These are phyloP conservation scores for Sebastes diaconus DNA, from an alignment of 2,797 vertebrate genomes.

Conservation along the genomic window DNA sequence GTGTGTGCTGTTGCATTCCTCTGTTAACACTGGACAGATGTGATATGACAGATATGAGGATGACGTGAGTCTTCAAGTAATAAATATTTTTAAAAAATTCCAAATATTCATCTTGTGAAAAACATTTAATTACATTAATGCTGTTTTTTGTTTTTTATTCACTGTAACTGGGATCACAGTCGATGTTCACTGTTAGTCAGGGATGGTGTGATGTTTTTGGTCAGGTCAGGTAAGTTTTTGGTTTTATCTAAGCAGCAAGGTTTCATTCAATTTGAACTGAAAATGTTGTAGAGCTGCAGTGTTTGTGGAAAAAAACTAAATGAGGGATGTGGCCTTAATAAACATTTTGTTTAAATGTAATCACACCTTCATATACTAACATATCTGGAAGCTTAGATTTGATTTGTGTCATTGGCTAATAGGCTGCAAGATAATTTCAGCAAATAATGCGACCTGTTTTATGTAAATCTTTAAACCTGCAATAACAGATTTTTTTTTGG, in stretches of 20 bases:
- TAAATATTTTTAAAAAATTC: background rate
- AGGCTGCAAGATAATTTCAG: background rate
- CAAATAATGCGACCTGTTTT: background rate
- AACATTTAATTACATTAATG: background rate
- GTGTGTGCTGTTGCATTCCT: conserved; percentile 31
- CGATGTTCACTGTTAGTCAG: background rate
- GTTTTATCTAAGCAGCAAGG: background rate
- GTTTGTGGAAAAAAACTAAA: background rate
- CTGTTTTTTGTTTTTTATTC: background rate
- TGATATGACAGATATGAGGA: background rate
- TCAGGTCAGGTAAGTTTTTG: background rate
- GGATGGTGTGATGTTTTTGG: background rate
- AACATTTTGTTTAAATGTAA: background rate
- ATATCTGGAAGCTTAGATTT: no score
- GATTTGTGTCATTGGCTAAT: background rate
- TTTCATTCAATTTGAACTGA: background rate
- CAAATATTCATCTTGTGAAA: background rate
- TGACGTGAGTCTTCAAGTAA: background rate
- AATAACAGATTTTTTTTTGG: background rate
- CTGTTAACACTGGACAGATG: conserved; percentile 1
- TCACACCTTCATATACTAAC: background rate
- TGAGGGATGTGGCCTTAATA: background rate
- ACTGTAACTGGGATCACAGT: background rate
- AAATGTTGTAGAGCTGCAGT: background rate
- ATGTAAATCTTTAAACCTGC: background rate